Conservation (phyloP, 2,113 vertebrate genomes). For the Zosterops borbonicus region DNA sequence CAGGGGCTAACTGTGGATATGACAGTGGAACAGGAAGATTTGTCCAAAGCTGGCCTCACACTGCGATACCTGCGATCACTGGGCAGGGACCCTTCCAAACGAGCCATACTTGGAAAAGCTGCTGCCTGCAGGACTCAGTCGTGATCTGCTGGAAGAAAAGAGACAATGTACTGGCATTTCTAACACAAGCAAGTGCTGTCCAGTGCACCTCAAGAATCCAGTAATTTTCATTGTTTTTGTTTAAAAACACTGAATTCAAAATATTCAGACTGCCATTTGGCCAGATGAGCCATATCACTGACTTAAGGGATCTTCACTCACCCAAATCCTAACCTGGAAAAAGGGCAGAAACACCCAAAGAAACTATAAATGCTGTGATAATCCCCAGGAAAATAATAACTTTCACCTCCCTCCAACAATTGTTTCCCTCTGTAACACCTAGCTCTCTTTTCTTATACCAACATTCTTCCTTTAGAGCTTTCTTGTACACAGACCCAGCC, state of each 20-base stretch:
- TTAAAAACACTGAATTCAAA: not conserved
- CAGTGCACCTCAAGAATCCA: not conserved
- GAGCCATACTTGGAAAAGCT: constrained; percentile 25
- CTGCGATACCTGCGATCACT: constrained; percentile 58
- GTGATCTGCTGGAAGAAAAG: not conserved
- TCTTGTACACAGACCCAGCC: not conserved
- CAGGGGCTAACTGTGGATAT: not conserved
- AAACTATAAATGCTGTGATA: not conserved
- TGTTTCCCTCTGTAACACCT: not conserved
- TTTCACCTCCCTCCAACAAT: not conserved
- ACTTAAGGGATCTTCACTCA: not conserved
- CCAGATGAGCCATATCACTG: not conserved
- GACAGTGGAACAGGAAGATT: not conserved
- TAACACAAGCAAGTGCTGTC: not conserved
- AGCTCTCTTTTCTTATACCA: not conserved
- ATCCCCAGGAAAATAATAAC: not conserved
- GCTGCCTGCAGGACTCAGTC: not conserved
- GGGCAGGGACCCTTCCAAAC: not conserved
- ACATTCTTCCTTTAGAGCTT: not conserved
- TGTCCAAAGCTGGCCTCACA: not conserved
- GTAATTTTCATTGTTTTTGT: not conserved
- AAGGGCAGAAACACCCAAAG: not conserved
- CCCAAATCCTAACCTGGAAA: not conserved
- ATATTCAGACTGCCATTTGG: not conserved
- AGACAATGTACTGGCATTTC: not conserved